phyloP scores from a whole-genome alignment of 2,797 vertebrate species.

The Poeciliopsis turneri region DNA sequence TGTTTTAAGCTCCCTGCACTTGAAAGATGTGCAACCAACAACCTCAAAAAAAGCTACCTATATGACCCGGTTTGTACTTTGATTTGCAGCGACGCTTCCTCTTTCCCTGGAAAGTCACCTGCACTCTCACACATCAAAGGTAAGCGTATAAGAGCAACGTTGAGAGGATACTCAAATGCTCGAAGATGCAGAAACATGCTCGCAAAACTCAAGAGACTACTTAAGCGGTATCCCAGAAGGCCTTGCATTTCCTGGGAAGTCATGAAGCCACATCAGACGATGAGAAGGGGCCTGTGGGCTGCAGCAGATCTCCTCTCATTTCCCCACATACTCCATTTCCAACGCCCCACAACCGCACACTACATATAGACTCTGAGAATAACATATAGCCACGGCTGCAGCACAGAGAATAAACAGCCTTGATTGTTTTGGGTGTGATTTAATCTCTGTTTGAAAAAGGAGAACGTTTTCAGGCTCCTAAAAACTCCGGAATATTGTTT shows the following conservation, averaged over 20 bases:
- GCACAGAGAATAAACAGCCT: slow-evolving; percentile 55
- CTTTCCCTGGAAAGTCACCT: slow-evolving; percentile 37
- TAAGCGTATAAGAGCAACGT: slow-evolving; percentile 22
- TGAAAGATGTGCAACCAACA: slow-evolving; percentile 34
- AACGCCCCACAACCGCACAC: slow-evolving; percentile 65
- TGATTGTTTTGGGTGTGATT: slow-evolving; percentile 53
- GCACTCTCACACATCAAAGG: slow-evolving; percentile 56
- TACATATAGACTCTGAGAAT: slow-evolving; percentile 59
- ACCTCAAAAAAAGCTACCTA: slow-evolving; percentile 50
- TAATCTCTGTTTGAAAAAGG: slow-evolving; percentile 39
- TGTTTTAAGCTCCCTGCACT: slow-evolving; percentile 24
- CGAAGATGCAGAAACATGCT: slow-evolving; percentile 37
- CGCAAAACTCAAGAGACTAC: slow-evolving; percentile 50
- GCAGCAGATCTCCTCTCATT: slow-evolving; percentile 75
- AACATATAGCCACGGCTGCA: slow-evolving; percentile 51
- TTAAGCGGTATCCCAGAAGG: slow-evolving; percentile 71
- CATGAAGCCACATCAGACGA: slow-evolving; percentile 77
- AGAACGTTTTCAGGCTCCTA: slow-evolving; percentile 31
- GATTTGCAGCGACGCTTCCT: slow-evolving; percentile 37
- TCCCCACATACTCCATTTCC: slow-evolving; percentile 66
- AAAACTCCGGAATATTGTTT: slow-evolving; percentile 35
- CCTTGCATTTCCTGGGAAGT: slow-evolving; percentile 70
- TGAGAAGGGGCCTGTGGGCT: slow-evolving; percentile 69
- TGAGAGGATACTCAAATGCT: slow-evolving; percentile 25
- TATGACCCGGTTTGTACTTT: slow-evolving; percentile 26